phyloP scores from a whole-genome alignment of 1,140 invertebrate species.

The Phthorimaea operculella region DNA sequence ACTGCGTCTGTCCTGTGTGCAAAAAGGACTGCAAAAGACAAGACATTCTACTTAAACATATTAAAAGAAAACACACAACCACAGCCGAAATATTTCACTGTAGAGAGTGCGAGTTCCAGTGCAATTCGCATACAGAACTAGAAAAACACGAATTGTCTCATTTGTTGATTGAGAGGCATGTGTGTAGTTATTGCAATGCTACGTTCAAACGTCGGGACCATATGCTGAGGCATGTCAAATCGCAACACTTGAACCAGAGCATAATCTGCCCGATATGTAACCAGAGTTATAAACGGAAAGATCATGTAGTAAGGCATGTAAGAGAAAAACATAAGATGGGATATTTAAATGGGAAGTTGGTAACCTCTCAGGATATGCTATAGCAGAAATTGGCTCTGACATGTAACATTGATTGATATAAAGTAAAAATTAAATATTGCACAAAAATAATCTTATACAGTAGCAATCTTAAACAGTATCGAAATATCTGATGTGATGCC shows the following conservation, averaged over 20 bases:
- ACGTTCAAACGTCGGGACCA: slow-evolving; percentile 41
- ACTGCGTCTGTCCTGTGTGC: slow-evolving; percentile 28
- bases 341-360: slow-evolving; percentile 24
- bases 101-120: slow-evolving; percentile 26
- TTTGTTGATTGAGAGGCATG: slow-evolving; percentile 18
- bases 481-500: too few species aligned
- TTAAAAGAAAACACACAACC: slow-evolving; percentile 27
- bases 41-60: slow-evolving; percentile 29
- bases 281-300: slow-evolving; percentile 36
- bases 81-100: slow-evolving; percentile 23
- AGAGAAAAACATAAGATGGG: slow-evolving; percentile 42
- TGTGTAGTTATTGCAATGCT: slow-evolving; percentile 30
- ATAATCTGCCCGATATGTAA: slow-evolving; percentile 31
- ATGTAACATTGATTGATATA: too few species aligned
- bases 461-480: too few species aligned
- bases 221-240: slow-evolving; percentile 40
- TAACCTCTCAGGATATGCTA: slow-evolving; percentile 15
- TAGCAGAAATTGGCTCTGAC: background rate
- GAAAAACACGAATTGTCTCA: slow-evolving; percentile 30
- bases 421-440: too few species aligned
- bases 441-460: too few species aligned
- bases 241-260: slow-evolving; percentile 29
- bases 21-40: slow-evolving; percentile 24
- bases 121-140: slow-evolving; percentile 20
- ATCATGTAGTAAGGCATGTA: slow-evolving; percentile 38